phyloP scores from a whole-genome alignment of 2,113 vertebrate genomes.

The Leucopsar rothschildi region DNA sequence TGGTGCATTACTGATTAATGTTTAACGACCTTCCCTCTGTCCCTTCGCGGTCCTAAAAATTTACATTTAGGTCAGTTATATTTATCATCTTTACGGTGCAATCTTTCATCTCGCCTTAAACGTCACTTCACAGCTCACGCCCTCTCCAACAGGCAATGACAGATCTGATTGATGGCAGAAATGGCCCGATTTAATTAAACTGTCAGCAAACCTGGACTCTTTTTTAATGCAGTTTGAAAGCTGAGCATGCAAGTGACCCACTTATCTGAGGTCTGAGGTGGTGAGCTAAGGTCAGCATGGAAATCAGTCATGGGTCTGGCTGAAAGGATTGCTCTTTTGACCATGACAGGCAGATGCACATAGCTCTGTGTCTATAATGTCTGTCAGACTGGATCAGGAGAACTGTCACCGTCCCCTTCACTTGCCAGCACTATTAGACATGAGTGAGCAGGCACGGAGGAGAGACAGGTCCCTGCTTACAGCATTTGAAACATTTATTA shows the following conservation, averaged over 20 bases:
- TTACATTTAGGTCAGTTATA: constrained; percentile 39
- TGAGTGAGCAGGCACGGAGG: background rate
- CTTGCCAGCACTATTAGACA: constrained; percentile 7
- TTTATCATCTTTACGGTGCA: constrained; percentile 31
- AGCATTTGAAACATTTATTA: constrained; percentile 26
- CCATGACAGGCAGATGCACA: constrained; percentile 21
- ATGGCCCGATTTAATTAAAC: constrained; percentile 69
- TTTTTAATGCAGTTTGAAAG: constrained; percentile 49
- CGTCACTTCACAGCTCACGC: background rate
- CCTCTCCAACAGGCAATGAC: constrained; percentile 11
- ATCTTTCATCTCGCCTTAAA: constrained; percentile 18
- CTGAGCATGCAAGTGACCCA: constrained; percentile 26
- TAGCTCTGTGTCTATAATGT: background rate
- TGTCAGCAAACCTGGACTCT: constrained; percentile 52
- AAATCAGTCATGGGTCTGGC: constrained; percentile 51
- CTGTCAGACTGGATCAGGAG: constrained; percentile 31
- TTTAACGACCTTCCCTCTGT: background rate
- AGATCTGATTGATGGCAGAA: constrained; percentile 49
- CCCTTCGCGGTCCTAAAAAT: background rate
- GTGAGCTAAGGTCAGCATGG: constrained; percentile 50
- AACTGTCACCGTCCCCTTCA: background rate
- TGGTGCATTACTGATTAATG: constrained; percentile 17
- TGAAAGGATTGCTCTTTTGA: constrained; percentile 33
- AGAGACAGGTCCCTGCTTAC: background rate
- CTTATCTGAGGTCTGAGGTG: constrained; percentile 59